These are phyloP conservation scores for Taenaris catops DNA, from an alignment of 2,888 invertebrate genomes.

Conservation along the genomic window DNA sequence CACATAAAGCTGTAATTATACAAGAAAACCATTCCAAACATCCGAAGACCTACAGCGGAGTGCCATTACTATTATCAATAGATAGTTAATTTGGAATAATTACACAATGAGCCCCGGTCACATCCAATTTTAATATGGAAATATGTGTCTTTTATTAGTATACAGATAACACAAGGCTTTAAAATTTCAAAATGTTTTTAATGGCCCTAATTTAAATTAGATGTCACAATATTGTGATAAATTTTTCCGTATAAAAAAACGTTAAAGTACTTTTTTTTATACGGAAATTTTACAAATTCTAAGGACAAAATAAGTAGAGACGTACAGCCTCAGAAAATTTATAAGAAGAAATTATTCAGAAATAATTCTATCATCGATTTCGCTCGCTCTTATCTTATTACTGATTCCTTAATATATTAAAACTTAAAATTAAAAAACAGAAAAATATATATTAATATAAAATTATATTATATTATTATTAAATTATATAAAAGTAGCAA, in stretches of 20 bases:
- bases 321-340: too few relatives aligned
- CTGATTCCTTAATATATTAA: too few relatives aligned
- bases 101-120: constrained; percentile 15
- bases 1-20: constrained; percentile 18
- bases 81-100: constrained; percentile 19
- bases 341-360: too few relatives aligned
- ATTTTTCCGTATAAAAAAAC: neutral
- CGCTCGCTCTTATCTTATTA: too few relatives aligned
- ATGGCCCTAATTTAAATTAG: constrained; percentile 9
- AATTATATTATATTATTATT: too few relatives aligned
- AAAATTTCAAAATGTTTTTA: constrained; percentile 10
- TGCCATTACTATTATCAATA: constrained; percentile 19
- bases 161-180: constrained; percentile 12
- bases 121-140: constrained; percentile 14
- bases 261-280: too few relatives aligned
- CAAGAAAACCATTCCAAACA: constrained; percentile 13
- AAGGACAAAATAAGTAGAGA: too few relatives aligned
- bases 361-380: too few relatives aligned
- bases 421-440: too few relatives aligned
- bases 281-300: too few relatives aligned
- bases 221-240: constrained; percentile 13
- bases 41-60: constrained; percentile 20
- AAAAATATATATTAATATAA: too few relatives aligned
- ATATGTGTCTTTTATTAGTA: constrained; percentile 17
- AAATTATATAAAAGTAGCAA: too few relatives aligned